Evolutionary conservation across 2,888 invertebrate species (phyloP), one percentile per base, ranked within the genome.

Genomic region (Drosophila buzzatii): DNA sequence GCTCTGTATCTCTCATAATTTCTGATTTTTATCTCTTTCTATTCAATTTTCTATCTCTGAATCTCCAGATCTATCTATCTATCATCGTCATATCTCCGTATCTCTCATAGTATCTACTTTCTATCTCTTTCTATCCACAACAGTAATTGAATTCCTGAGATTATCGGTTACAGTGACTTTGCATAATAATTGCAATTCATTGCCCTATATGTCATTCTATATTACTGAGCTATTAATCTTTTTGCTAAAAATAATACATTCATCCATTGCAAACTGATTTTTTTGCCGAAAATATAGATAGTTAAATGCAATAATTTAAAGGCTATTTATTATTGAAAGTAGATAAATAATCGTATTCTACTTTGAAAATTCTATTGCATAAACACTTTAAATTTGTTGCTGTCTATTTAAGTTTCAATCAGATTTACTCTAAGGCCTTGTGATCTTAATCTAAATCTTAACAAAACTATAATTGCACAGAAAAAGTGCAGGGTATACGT

Each of bases 401-500:
- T 44, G 44, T 12, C 5, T 12, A 3, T 42, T 10, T 8, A 14
- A 45, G 23, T 23, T 45, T 14, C 16, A 45, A 45, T 23, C 23
- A 3, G 3, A 16, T 37, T 37, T 39, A 7, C 16, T 39, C 6
- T 7, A 39, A 16, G 14, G 2, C 2, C 8, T 7, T n/a, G 5
- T 14, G 6, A 47, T 9, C 1, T 9, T 16, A 8, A 47, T n/a
- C 27, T 27, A 27, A 6, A 27, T 27, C 27, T 27, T 27, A 27
- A 27, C 6, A 6, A 27, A 27, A 27, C 27, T 27, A 27, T 27
- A 27, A 23, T 23, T 23, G 23, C 23, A 23, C 23, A 23, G 4
- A 4, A 23, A 23, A 23, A 27, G 9, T 39, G 10, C 53, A 53
- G 53, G 53, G 53, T 53, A 53, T 53, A 39, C 23, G 37, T 2